A percentile compares a stretch with the other conserved stretches of the same genome.
Evolutionary conservation across 64 coral and sea anemone genomes (phyloP).

Genomic region (Dendrophyllia cribrosa): DNA sequence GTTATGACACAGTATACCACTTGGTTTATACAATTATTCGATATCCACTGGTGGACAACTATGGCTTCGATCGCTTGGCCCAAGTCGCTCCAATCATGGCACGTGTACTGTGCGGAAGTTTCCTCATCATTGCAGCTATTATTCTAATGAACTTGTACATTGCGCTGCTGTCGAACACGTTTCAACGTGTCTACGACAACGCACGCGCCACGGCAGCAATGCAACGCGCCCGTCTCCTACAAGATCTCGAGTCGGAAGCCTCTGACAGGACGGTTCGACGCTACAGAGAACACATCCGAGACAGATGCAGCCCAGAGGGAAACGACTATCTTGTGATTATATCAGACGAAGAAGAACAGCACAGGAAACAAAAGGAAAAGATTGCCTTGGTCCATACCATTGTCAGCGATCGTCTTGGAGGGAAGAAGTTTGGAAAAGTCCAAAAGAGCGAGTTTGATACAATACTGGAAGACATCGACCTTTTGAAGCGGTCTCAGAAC

Average conservation of each 20-base stretch:
- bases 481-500: constrained; percentile 6
- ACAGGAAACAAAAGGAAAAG: constrained; percentile 64
- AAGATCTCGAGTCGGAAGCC: constrained; percentile 56
- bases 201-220: constrained; percentile 84
- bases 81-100: constrained; percentile 49
- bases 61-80: constrained; percentile 42
- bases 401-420: constrained; percentile 51
- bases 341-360: constrained; percentile 70
- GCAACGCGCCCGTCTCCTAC: constrained; percentile 80
- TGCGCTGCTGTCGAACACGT: constrained; percentile 84
- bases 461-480: constrained; percentile 28
- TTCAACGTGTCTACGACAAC: constrained; percentile 90
- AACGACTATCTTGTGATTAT: constrained; percentile 43
- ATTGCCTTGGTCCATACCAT: constrained; percentile 41
- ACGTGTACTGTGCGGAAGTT: constrained; percentile 68
- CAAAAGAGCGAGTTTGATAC: constrained; percentile 53
- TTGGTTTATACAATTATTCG: constrained; percentile 62
- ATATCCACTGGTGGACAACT: constrained; percentile 68
- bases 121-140: constrained; percentile 67
- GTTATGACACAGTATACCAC: constrained; percentile 57
- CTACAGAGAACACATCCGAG: constrained; percentile 68
- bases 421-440: constrained; percentile 48
- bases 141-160: constrained; percentile 83
- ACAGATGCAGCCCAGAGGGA: constrained; percentile 71
- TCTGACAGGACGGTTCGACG: constrained; percentile 53